Percentiles rank a stretch among this genome's conserved stretches.
Conservation (phyloP, 2,797 vertebrate genomes). For the Semaprochilodus insignis region DNA sequence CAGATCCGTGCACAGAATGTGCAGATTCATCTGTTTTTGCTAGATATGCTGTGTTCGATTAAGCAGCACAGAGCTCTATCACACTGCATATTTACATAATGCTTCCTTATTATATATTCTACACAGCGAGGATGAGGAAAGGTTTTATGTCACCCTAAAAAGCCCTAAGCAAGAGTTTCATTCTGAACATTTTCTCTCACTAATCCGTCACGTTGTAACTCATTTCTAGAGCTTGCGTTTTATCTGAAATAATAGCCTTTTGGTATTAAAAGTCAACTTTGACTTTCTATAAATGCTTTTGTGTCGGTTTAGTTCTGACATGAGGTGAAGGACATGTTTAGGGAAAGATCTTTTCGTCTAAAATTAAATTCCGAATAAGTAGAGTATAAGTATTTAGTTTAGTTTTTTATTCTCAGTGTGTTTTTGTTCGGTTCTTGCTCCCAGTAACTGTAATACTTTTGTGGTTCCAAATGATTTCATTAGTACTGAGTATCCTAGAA, state of each 20-base stretch:
- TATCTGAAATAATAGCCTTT: neutral
- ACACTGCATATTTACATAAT: slow-evolving; percentile 39
- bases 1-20: neutral
- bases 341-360: neutral
- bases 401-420: neutral
- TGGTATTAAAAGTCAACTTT: neutral
- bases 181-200: neutral
- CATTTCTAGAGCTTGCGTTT: neutral
- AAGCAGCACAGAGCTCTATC: neutral
- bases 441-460: neutral
- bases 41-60: neutral
- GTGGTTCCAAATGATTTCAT: no score
- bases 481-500: no score
- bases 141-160: slow-evolving; percentile 10
- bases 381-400: neutral
- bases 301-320: neutral
- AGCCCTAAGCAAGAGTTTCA: neutral
- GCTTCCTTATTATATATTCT: slow-evolving; percentile 32
- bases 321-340: neutral
- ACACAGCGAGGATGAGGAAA: neutral
- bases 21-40: slow-evolving; percentile 12
- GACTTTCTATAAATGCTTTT: neutral
- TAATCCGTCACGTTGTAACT: neutral
- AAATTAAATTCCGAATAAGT: neutral
- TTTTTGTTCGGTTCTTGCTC: neutral